Evolutionary conservation across 2,888 invertebrate species (phyloP).

Genomic region (Dasypolia templi): DNA sequence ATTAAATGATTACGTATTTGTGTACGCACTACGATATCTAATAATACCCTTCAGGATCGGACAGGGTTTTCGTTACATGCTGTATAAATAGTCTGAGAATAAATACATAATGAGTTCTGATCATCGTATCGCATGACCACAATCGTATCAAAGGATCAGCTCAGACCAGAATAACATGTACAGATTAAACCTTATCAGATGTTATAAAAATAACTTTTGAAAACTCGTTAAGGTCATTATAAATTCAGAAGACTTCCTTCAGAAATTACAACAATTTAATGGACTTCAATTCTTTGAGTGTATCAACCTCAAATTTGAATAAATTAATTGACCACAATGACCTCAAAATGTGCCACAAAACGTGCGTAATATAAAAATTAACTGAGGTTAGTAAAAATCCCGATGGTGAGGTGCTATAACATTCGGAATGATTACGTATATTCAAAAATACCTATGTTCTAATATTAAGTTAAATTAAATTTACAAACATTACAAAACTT

Average conservation of each 20-base stretch:
- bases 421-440: too few species aligned
- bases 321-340: conserved; percentile 25
- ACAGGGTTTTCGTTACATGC: too few species aligned
- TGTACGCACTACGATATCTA: too few species aligned
- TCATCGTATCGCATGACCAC: conserved; percentile 54
- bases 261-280: not conserved
- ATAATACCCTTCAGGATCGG: too few species aligned
- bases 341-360: conserved; percentile 18
- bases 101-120: conserved; percentile 39
- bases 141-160: conserved; percentile 56
- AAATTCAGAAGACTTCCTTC: conserved; percentile 17
- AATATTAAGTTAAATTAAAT: too few species aligned
- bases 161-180: conserved; percentile 13
- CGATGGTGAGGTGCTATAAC: not conserved
- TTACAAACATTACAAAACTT: too few species aligned
- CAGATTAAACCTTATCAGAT: conserved; percentile 38
- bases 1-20: too few species aligned
- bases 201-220: conserved; percentile 36
- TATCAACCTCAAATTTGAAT: not conserved
- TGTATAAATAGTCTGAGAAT: conserved; percentile 59
- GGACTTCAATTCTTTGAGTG: not conserved
- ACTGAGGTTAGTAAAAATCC: conserved; percentile 9
- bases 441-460: too few species aligned
- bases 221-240: not conserved
- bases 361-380: not conserved